Conservation (phyloP, 2,888 invertebrate species). For the Troides helena region DNA sequence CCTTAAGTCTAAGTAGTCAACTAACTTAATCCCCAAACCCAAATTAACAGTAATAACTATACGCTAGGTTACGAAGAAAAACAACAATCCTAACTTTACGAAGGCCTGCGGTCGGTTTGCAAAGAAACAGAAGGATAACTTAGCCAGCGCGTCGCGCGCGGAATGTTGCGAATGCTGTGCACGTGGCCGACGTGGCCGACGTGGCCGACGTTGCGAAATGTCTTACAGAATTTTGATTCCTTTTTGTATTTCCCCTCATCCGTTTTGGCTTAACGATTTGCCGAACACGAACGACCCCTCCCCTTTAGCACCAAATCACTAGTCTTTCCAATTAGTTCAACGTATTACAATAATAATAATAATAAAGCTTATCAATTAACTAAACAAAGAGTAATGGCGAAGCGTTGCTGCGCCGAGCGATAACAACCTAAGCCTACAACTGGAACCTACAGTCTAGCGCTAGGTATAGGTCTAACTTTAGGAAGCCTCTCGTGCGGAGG, state of each 20-base stretch:
- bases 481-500: constrained; percentile 73
- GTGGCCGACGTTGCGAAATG: constrained; percentile 41
- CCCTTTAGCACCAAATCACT: constrained; percentile 78
- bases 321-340: constrained; percentile 77
- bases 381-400: constrained; percentile 73
- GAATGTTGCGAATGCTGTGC: constrained; percentile 59
- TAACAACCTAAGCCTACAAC: constrained; percentile 75
- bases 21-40: constrained; percentile 79
- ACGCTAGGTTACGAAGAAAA: constrained; percentile 72
- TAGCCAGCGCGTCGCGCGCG: constrained; percentile 64
- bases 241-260: constrained; percentile 42
- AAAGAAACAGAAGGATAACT: constrained; percentile 64
- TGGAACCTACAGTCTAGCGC: constrained; percentile 57
- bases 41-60: constrained; percentile 78
- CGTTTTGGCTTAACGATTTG: constrained; percentile 46
- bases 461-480: constrained; percentile 59
- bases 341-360: constrained; percentile 49
- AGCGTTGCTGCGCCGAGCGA: constrained; percentile 77
- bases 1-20: constrained; percentile 71
- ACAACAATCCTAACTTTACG: constrained; percentile 73
- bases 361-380: constrained; percentile 74
- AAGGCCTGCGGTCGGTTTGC: constrained; percentile 68
- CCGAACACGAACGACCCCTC: constrained; percentile 60
- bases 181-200: too few species aligned
- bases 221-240: constrained; percentile 52